phyloP scores from a whole-genome alignment of 2,797 vertebrate species.

The Halcyon badia region DNA sequence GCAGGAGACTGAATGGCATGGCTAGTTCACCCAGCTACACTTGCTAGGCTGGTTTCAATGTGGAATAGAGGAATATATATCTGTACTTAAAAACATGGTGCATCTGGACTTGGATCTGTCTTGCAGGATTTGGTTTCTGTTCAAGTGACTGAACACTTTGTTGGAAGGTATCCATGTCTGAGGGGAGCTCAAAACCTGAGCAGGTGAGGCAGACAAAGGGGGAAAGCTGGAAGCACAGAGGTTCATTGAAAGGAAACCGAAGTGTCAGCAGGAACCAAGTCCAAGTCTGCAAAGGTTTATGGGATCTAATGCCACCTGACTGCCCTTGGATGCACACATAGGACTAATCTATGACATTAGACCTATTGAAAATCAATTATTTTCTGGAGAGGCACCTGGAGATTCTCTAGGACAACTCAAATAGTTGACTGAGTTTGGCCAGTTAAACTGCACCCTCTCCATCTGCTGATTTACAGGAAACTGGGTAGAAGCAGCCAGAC shows the following conservation, averaged over 20 bases:
- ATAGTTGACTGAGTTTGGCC: background rate
- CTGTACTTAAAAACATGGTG: background rate
- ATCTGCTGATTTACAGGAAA: background rate
- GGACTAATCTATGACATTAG: fast-evolving
- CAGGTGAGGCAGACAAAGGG: background rate
- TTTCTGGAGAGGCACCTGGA: background rate
- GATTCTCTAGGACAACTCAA: background rate
- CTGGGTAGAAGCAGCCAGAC: background rate
- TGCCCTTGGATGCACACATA: too few species aligned
- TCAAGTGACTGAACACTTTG: background rate
- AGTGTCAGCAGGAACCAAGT: background rate
- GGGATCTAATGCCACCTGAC: background rate
- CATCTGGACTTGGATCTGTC: background rate
- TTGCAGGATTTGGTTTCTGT: background rate
- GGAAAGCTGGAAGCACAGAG: background rate
- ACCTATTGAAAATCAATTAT: background rate
- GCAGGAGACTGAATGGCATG: background rate
- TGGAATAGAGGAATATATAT: background rate
- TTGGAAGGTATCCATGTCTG: background rate
- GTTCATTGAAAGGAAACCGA: background rate
- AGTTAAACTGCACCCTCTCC: background rate
- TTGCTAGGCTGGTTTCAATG: background rate
- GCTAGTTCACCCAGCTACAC: background rate
- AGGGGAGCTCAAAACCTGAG: background rate
- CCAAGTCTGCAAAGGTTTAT: background rate